phyloP scores from a whole-genome alignment of 2,797 vertebrate genomes.

The Eulemur mongoz region DNA sequence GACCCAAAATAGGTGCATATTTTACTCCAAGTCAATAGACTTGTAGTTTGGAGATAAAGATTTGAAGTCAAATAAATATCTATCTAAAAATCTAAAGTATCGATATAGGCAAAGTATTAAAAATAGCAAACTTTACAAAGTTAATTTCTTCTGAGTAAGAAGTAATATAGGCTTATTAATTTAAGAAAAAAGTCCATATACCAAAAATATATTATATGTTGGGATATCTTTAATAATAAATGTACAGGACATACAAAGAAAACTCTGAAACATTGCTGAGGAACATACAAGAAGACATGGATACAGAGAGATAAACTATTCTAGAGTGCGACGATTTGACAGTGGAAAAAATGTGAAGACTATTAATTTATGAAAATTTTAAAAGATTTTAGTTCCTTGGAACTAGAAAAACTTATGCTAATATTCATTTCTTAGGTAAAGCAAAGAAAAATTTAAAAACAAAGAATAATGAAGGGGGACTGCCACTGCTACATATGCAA shows the following conservation, averaged over 20 bases:
- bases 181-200: not conserved
- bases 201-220: not conserved
- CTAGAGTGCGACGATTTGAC: not conserved
- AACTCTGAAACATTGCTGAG: not conserved
- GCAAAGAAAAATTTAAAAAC: conserved; percentile 19
- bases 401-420: not conserved
- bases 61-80: conserved; percentile 17
- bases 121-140: conserved; percentile 14
- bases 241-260: not conserved
- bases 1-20: conserved; percentile 3
- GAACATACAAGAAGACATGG: not conserved
- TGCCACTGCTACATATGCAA: not conserved
- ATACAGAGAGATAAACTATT: not conserved
- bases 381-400: not conserved
- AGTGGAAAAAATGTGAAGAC: not conserved
- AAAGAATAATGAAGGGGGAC: not conserved
- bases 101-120: not conserved
- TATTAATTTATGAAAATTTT: not conserved
- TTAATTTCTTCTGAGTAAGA: not conserved
- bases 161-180: not conserved
- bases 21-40: conserved; percentile 34
- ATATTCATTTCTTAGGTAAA: conserved; percentile 5
- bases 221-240: conserved; percentile 4
- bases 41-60: conserved; percentile 9
- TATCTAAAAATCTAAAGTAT: not conserved